phyloP scores from a whole-genome alignment of 2,888 invertebrate genomes.

The Napeogenes inachia region DNA sequence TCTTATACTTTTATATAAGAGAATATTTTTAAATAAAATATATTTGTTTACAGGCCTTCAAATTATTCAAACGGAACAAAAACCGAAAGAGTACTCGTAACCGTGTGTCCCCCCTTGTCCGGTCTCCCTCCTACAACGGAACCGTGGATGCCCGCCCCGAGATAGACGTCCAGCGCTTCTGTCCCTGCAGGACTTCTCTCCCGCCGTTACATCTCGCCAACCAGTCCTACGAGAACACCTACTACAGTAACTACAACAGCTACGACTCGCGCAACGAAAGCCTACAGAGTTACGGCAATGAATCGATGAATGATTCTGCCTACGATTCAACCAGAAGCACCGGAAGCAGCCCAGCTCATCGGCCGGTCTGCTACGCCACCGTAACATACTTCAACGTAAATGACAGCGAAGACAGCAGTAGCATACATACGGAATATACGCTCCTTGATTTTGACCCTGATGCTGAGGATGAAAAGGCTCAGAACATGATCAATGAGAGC shows the following conservation, averaged over 20 bases:
- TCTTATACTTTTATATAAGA: background rate
- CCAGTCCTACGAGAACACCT: slow-evolving; percentile 53
- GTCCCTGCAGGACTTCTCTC: slow-evolving; percentile 59
- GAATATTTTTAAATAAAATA: background rate
- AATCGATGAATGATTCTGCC: slow-evolving; percentile 58
- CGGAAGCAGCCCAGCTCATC: slow-evolving; percentile 55
- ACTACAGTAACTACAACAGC: slow-evolving; percentile 57
- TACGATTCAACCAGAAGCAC: slow-evolving; percentile 64
- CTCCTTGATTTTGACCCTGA: slow-evolving; percentile 58
- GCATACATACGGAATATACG: slow-evolving; percentile 68
- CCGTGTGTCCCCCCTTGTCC: slow-evolving; percentile 60
- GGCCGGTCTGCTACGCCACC: slow-evolving; percentile 62
- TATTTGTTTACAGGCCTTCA: slow-evolving; percentile 58
- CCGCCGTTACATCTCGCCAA: slow-evolving; percentile 47
- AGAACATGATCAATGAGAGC: slow-evolving; percentile 69
- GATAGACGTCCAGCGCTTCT: slow-evolving; percentile 62
- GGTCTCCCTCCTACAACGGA: slow-evolving; percentile 63
- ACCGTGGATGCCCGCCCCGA: slow-evolving; percentile 66
- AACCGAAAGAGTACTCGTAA: slow-evolving; percentile 56
- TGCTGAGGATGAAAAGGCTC: slow-evolving; percentile 54
- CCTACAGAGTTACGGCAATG: slow-evolving; percentile 25
- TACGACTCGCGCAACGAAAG: slow-evolving; percentile 47
- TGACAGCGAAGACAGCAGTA: slow-evolving; percentile 68
- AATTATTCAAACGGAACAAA: slow-evolving; percentile 64
- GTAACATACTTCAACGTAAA: slow-evolving; percentile 69